Percentiles rank a stretch among this genome's conserved stretches.
These are phyloP conservation scores for Vespertilio murinus DNA, from an alignment of 2,797 vertebrate genomes.

Conservation along the genomic window DNA sequence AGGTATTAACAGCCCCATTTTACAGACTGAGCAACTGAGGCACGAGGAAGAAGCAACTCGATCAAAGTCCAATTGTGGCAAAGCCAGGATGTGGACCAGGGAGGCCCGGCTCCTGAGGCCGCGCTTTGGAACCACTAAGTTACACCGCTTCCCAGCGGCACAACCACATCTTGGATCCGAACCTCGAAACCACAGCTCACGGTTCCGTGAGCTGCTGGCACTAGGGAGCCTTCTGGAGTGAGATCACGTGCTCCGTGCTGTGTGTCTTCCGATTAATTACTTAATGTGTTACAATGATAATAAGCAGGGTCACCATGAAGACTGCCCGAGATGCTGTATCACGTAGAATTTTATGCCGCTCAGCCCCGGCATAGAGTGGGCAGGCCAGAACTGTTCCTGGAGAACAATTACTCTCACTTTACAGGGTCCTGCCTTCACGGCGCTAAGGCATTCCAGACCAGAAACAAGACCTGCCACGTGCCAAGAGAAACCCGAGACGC, in stretches of 20 bases:
- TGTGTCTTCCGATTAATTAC: not conserved
- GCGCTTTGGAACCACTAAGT: not conserved
- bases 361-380: not conserved
- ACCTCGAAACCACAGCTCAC: not conserved
- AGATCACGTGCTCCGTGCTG: not conserved
- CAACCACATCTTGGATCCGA: not conserved
- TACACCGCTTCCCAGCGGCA: not conserved
- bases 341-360: not conserved
- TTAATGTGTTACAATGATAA: not conserved
- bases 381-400: not conserved
- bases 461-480: not conserved
- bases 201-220: not conserved
- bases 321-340: accelerated
- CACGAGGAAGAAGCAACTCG: not conserved
- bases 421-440: not conserved
- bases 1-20: not conserved
- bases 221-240: not conserved
- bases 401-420: not conserved
- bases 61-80: not conserved
- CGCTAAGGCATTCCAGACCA: not conserved
- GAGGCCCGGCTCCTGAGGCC: not conserved
- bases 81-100: not conserved
- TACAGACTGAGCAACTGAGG: not conserved
- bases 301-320: not conserved
- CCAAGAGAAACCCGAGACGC: not conserved